phyloP scores from a whole-genome alignment of 2,888 invertebrate genomes.

The Brachyopa scutellaris region DNA sequence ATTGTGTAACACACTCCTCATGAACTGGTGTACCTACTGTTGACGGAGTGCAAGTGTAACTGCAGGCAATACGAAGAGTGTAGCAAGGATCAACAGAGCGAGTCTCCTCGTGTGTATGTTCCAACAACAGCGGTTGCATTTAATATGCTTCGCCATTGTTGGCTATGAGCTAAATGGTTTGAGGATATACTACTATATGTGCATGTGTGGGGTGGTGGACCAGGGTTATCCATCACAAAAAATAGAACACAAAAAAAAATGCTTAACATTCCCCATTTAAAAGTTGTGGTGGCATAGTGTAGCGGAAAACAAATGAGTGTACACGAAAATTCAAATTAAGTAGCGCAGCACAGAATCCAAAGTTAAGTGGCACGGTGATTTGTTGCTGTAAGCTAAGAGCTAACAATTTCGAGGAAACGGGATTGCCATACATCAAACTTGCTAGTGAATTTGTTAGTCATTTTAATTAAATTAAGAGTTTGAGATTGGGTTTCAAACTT shows the following conservation, averaged over 20 bases:
- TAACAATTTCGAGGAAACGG: too few relatives aligned
- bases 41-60: conserved; percentile 28
- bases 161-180: neutral
- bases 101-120: neutral
- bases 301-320: neutral
- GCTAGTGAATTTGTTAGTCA: too few relatives aligned
- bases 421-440: too few relatives aligned
- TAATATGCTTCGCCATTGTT: conserved; percentile 9
- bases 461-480: too few relatives aligned
- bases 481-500: too few relatives aligned
- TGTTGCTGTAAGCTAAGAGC: too few relatives aligned
- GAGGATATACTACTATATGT: neutral
- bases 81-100: conserved; percentile 4
- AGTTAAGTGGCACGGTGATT: too few relatives aligned
- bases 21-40: too few relatives aligned
- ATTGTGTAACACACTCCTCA: conserved; percentile 23
- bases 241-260: too few relatives aligned
- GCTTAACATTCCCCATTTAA: neutral
- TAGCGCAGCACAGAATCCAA: neutral
- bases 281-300: neutral
- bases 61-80: neutral
- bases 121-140: conserved; percentile 8
- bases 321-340: neutral
- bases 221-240: neutral
- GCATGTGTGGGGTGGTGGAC: neutral